Evolutionary conservation across 2,113 vertebrate species (phyloP).

Genomic region (Zosterops hypoxanthus): DNA sequence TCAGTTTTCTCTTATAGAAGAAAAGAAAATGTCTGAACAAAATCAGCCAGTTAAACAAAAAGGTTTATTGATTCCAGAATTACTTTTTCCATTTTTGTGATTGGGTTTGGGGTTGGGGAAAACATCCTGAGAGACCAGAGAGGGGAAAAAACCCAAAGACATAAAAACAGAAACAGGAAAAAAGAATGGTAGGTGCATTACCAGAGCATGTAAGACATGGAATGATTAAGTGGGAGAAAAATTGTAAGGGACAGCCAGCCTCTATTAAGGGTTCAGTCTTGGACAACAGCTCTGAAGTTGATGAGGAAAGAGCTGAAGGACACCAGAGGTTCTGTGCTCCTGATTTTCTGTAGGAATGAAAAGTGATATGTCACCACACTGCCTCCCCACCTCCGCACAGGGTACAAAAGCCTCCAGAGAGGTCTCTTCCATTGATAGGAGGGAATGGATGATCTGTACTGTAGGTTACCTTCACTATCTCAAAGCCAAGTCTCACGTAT

Average conservation of each 20-base stretch:
- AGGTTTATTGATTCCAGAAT: not conserved
- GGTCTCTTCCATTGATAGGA: not conserved
- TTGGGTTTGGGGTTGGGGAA: not conserved
- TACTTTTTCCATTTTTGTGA: not conserved
- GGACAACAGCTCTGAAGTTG: not conserved
- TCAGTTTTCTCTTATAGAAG: not conserved
- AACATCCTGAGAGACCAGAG: not conserved
- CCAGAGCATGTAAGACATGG: not conserved
- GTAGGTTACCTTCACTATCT: not conserved
- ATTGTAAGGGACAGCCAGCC: not conserved
- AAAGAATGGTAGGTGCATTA: not conserved
- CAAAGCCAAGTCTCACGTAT: not conserved
- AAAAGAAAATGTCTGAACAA: not conserved
- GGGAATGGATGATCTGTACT: not conserved
- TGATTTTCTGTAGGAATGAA: not conserved
- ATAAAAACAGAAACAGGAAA: not conserved
- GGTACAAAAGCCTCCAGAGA: not conserved
- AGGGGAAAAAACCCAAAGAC: not conserved
- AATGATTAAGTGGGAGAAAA: not conserved
- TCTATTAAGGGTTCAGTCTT: not conserved
- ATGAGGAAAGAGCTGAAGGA: not conserved
- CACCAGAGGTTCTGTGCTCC: not conserved
- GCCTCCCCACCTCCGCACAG: not conserved
- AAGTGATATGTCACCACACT: not conserved
- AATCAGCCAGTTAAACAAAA: not conserved